phyloP scores from a whole-genome alignment of 2,888 invertebrate species.

The Charanyca ferruginea region DNA sequence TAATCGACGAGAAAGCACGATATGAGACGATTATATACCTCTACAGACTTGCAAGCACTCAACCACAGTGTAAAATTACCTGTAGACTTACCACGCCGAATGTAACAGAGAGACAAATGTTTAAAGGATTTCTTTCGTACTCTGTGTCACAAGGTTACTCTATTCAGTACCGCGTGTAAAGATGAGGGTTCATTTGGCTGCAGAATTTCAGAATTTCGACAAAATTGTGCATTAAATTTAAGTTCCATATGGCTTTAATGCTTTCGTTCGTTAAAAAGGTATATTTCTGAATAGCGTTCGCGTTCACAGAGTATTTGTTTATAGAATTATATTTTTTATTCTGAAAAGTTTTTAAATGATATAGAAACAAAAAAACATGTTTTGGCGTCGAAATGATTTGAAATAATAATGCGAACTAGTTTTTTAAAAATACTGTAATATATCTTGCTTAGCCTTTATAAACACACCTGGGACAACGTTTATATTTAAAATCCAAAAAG shows the following conservation, averaged over 20 bases:
- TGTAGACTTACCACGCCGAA: background rate
- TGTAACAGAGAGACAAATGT: slow-evolving; percentile 17
- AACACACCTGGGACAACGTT: background rate
- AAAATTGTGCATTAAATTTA: slow-evolving; percentile 73
- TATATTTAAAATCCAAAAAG: background rate
- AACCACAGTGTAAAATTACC: slow-evolving; percentile 57
- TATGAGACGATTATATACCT: slow-evolving; percentile 77
- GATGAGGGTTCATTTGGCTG: slow-evolving; percentile 68
- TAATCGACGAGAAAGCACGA: slow-evolving; percentile 83
- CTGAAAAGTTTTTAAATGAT: background rate
- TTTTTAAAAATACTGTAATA: slow-evolving; percentile 9
- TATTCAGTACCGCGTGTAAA: slow-evolving; percentile 46
- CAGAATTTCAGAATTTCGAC: slow-evolving; percentile 68
- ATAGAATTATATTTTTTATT: background rate
- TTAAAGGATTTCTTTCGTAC: slow-evolving; percentile 7
- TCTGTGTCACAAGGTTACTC: slow-evolving; percentile 56
- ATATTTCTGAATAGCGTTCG: slow-evolving; percentile 35
- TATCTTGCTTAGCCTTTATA: background rate
- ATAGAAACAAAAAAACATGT: background rate
- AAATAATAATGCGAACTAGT: background rate
- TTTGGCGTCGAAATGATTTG: background rate
- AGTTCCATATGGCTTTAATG: slow-evolving; percentile 68
- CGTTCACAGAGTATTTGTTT: background rate
- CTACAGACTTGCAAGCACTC: slow-evolving; percentile 54
- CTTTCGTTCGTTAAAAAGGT: slow-evolving; percentile 66